phyloP scores from a whole-genome alignment of 2,888 invertebrate genomes.

The Pachymerium ferrugineum region DNA sequence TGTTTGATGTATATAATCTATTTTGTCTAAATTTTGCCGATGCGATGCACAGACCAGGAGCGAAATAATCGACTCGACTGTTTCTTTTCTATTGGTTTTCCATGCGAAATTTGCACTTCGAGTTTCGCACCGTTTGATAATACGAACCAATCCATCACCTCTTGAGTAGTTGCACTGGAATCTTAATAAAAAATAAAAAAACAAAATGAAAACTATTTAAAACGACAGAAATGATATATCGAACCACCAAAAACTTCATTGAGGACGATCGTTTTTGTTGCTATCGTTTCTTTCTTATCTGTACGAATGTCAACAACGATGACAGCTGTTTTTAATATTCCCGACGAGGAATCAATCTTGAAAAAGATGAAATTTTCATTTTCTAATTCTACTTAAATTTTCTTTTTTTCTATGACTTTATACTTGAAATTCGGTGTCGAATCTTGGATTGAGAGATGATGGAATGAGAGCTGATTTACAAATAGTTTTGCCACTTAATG shows the following conservation, averaged over 20 bases:
- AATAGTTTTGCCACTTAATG: slow-evolving; percentile 42
- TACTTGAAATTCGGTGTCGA: slow-evolving; percentile 51
- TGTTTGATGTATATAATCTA: not conserved
- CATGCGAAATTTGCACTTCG: slow-evolving; percentile 48
- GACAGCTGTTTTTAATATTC: slow-evolving; percentile 49
- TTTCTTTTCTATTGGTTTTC: slow-evolving; percentile 46
- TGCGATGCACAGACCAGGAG: slow-evolving; percentile 50
- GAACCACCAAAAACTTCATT: slow-evolving; percentile 50
- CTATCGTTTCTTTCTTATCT: slow-evolving; percentile 51
- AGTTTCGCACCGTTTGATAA: slow-evolving; percentile 45
- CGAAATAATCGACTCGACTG: slow-evolving; percentile 45
- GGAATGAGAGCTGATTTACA: slow-evolving; percentile 51
- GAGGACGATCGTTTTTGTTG: slow-evolving; percentile 49
- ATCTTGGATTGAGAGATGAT: slow-evolving; percentile 49
- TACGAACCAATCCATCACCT: slow-evolving; percentile 41
- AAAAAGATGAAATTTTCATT: not conserved
- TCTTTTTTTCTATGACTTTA: not conserved
- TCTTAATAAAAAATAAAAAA: not conserved
- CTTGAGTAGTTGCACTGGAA: slow-evolving; percentile 43
- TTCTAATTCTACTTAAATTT: not conserved
- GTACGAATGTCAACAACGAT: slow-evolving; percentile 51
- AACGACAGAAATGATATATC: not conserved
- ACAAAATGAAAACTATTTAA: not conserved
- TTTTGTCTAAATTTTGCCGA: slow-evolving; percentile 46
- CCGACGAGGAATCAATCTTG: slow-evolving; percentile 39